Conservation (phyloP, 37 sponge, comb jelly and placozoan species). For the Oopsacas minuta region DNA sequence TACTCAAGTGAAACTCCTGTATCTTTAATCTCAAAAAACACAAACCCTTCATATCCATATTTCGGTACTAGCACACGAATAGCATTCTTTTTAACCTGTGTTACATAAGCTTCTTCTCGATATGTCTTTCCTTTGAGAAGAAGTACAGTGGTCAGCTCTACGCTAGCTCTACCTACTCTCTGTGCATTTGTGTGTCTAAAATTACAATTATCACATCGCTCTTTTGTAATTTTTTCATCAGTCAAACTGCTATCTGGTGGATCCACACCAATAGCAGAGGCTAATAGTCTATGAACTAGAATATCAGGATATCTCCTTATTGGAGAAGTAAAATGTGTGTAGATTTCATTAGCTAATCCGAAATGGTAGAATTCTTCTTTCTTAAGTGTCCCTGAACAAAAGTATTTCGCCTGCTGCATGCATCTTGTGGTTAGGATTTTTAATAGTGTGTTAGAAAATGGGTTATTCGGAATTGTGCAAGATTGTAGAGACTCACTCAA, state of each 20-base stretch:
- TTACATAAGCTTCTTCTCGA: conserved; percentile 66
- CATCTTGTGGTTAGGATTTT: conserved; percentile 86
- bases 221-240: conserved; percentile 54
- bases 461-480: conserved; percentile 51
- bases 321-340: conserved; percentile 99
- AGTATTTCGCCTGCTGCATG: conserved; percentile 99
- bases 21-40: conserved; percentile 42
- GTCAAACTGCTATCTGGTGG: conserved; percentile 65
- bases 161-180: conserved; percentile 68
- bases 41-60: conserved; percentile 65
- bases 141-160: conserved; percentile 73
- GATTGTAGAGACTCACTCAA: conserved; percentile 65
- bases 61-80: conserved; percentile 76
- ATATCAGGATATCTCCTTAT: conserved; percentile 89
- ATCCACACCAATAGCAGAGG: conserved; percentile 67
- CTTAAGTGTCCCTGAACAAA: conserved; percentile 77
- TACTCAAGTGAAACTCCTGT: neutral
- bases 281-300: conserved; percentile 85
- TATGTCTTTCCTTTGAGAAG: conserved; percentile 57
- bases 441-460: conserved; percentile 84
- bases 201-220: conserved; percentile 75
- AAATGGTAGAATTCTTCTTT: conserved; percentile 79
- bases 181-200: conserved; percentile 87
- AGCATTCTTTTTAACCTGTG: conserved; percentile 69
- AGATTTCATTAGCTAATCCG: conserved; percentile 84